These are phyloP conservation scores for Drosophila leontia DNA, from an alignment of 1,140 invertebrate species.

Conservation along the genomic window DNA sequence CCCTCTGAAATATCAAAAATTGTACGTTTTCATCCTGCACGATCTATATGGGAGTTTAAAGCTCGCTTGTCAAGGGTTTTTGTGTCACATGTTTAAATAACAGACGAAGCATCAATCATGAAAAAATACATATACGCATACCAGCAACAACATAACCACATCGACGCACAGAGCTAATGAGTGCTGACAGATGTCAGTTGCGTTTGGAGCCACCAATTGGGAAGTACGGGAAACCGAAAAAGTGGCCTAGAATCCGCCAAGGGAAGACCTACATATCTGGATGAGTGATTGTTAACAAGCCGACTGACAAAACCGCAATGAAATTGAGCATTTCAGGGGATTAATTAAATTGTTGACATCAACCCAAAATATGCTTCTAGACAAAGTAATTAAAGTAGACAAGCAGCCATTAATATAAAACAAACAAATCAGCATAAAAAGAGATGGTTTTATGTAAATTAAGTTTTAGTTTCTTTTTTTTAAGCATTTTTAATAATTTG, in stretches of 20 bases:
- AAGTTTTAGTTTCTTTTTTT: neutral
- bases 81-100: conserved; percentile 63
- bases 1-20: conserved; percentile 29
- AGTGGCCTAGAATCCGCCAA: conserved; percentile 5
- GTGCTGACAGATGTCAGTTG: conserved; percentile 57
- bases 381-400: conserved; percentile 5
- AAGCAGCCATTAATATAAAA: conserved; percentile 2
- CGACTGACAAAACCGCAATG: conserved; percentile 58
- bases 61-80: conserved; percentile 50
- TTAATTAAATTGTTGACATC: conserved; percentile 71
- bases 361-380: conserved; percentile 30
- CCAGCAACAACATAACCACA: conserved; percentile 25
- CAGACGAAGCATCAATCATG: conserved; percentile 68
- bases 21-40: conserved; percentile 55
- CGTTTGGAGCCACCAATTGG: conserved; percentile 12
- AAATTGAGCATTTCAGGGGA: conserved; percentile 64
- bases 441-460: neutral
- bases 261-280: conserved; percentile 10
- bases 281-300: conserved; percentile 60
- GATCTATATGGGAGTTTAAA: conserved; percentile 53
- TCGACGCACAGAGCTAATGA: conserved; percentile 60
- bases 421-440: neutral
- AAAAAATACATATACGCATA: conserved; percentile 27
- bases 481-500: neutral
- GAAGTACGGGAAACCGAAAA: conserved; percentile 6